These are phyloP conservation scores for Phortica magna DNA, from an alignment of 2,888 invertebrate species.

Conservation along the genomic window DNA sequence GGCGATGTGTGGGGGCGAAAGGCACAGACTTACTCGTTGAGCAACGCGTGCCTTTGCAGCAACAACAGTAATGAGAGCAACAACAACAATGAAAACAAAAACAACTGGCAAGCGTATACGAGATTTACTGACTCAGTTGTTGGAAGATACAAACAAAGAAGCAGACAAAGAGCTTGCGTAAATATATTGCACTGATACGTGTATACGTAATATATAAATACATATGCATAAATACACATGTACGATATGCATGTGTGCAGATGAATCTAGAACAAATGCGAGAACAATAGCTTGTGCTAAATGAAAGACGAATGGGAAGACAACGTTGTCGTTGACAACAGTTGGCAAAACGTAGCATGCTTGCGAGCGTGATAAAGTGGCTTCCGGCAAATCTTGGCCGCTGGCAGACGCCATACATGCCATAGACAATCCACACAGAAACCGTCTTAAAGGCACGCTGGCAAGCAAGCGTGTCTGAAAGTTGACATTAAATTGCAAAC, in stretches of 20 bases:
- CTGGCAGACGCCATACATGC: neutral
- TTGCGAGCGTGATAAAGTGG: constrained; percentile 19
- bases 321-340: constrained; percentile 20
- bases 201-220: too few species aligned
- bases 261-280: constrained; percentile 9
- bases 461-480: neutral
- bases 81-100: neutral
- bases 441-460: neutral
- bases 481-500: constrained; percentile 20
- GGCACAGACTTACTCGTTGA: neutral
- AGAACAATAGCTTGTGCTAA: constrained; percentile 6
- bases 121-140: constrained; percentile 8
- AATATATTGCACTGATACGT: neutral
- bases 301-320: neutral
- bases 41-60: constrained; percentile 1
- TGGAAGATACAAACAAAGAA: neutral
- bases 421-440: constrained; percentile 1
- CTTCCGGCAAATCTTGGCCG: neutral
- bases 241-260: neutral
- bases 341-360: constrained; percentile 34
- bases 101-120: neutral
- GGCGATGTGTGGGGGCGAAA: too few species aligned
- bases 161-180: neutral
- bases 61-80: neutral
- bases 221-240: neutral